phyloP scores from a whole-genome alignment of 2,113 vertebrate genomes.

The Hiodon alosoides region DNA sequence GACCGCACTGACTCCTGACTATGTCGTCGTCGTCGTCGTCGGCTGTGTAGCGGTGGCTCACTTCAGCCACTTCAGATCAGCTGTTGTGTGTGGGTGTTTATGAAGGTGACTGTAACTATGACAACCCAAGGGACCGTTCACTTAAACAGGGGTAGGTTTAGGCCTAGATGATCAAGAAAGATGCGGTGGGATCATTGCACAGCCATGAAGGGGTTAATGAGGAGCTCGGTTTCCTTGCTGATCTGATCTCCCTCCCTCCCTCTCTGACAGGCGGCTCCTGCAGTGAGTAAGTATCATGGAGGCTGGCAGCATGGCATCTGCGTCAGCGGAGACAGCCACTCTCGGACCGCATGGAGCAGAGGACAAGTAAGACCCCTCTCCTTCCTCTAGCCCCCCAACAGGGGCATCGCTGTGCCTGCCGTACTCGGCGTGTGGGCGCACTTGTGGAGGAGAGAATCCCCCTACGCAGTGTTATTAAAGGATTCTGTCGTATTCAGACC shows the following conservation, averaged over 20 bases:
- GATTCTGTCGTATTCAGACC: not conserved
- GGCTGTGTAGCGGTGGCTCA: too few relatives aligned
- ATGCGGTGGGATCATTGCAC: not conserved
- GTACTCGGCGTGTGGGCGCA: too few relatives aligned
- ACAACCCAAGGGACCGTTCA: too few relatives aligned
- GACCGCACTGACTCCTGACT: too few relatives aligned
- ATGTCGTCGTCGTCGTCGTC: too few relatives aligned
- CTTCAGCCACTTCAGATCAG: too few relatives aligned
- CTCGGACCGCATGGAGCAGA: constrained; percentile 38
- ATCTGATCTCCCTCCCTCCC: constrained; percentile 37
- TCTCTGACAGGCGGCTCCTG: constrained; percentile 57
- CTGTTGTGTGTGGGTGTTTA: too few relatives aligned
- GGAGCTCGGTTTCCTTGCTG: constrained; percentile 10
- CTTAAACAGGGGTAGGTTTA: too few relatives aligned
- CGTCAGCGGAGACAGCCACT: constrained; percentile 51
- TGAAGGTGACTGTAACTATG: too few relatives aligned
- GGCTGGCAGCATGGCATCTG: constrained; percentile 60
- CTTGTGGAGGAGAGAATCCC: not conserved
- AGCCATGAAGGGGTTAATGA: not conserved
- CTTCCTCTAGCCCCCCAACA: constrained; percentile 58
- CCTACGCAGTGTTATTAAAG: not conserved
- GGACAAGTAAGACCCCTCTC: constrained; percentile 54
- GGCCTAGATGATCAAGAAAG: not conserved
- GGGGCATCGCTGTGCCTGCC: constrained; percentile 30
- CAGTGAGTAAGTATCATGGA: constrained; percentile 64